Evolutionary conservation across 1,140 invertebrate genomes (phyloP), one percentile per base, ranked within the genome.

Genomic region (Probaryconus sp.): DNA sequence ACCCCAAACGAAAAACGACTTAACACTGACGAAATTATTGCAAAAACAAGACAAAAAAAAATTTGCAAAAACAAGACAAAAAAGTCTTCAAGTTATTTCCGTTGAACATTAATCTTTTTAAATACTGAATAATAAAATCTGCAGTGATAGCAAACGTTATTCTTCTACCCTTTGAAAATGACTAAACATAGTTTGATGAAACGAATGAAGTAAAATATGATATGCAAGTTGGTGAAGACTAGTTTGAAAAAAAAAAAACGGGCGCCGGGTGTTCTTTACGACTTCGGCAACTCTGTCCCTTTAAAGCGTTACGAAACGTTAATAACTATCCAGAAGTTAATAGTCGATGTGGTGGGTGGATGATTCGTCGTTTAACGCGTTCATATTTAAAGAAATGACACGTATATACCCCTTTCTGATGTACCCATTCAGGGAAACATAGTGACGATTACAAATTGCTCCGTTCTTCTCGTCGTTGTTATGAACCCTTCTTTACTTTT

Each of bases 381-480:
- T 21, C 18, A 10, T 20, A 21, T 21, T 42, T 3, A 5, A 2
- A 13, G 21, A 24, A 50, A 31, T 18, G 21, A 21, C 11, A 24
- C 14, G 5, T 21, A 35, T 47, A 65, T n/a, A n/a, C n/a, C 55
- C 63, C 47, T 71, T 72, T n/a, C n/a, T n/a, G n/a, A n/a, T 58
- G 10, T 9, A 28, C 33, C 13, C 35, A 28, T 17, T 17, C 2
- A 17, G 31, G 5, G 14, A n/a, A n/a, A n/a, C 14, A 69, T 76
- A 76, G 55, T 79, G 77, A 81, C 79, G 61, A 30, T 64, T 60
- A 81, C 76, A 81, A 81, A 79, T 79, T 80, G 71, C 71, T 53
- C 42, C 26, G 71, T 55, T 60, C 70, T 38, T 40, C 20, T 55
- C 55, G 55, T 50, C 28, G 38, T n/a, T n/a, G n/a, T n/a, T n/a